phyloP scores from a whole-genome alignment of 2,888 invertebrate species.

The Drosophila suboccidentalis region DNA sequence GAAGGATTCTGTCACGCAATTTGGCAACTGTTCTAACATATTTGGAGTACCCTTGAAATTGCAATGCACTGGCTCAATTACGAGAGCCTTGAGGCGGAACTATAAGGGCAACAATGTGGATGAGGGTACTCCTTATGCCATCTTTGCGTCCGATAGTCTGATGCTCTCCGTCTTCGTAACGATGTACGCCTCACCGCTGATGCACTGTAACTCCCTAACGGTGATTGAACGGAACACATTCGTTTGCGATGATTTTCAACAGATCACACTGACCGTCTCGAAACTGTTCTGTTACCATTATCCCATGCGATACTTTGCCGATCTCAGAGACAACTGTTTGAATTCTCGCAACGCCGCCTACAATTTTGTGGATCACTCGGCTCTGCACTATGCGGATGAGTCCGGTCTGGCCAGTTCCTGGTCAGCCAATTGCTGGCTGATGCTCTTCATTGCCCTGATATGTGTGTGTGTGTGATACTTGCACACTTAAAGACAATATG shows the following conservation, averaged over 20 bases:
- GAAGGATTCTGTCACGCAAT: background rate
- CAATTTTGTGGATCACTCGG: slow-evolving; percentile 9
- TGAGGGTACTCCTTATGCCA: background rate
- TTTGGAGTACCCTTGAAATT: background rate
- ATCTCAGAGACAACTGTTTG: slow-evolving; percentile 27
- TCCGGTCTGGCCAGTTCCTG: background rate
- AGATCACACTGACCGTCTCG: slow-evolving; percentile 5
- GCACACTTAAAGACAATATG: background rate
- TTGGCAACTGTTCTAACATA: slow-evolving; percentile 13
- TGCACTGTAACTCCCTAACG: slow-evolving; percentile 7
- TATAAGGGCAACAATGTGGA: slow-evolving; percentile 8
- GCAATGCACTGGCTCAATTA: slow-evolving; percentile 12
- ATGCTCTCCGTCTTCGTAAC: slow-evolving; percentile 28
- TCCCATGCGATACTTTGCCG: slow-evolving; percentile 31
- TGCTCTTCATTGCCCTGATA: background rate
- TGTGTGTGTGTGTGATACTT: background rate
- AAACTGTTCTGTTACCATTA: slow-evolving; percentile 24
- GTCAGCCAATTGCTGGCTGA: background rate
- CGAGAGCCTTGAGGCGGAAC: background rate
- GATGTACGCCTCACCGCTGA: slow-evolving; percentile 29
- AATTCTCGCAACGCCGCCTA: background rate
- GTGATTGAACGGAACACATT: slow-evolving; percentile 16
- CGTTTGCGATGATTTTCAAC: background rate
- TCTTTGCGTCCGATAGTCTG: slow-evolving; percentile 11
- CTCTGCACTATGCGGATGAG: slow-evolving; percentile 26